A percentile compares a stretch with the other conserved stretches of the same genome.
Conservation (phyloP, 1,140 invertebrate species). For the Lepidurus packardi region DNA sequence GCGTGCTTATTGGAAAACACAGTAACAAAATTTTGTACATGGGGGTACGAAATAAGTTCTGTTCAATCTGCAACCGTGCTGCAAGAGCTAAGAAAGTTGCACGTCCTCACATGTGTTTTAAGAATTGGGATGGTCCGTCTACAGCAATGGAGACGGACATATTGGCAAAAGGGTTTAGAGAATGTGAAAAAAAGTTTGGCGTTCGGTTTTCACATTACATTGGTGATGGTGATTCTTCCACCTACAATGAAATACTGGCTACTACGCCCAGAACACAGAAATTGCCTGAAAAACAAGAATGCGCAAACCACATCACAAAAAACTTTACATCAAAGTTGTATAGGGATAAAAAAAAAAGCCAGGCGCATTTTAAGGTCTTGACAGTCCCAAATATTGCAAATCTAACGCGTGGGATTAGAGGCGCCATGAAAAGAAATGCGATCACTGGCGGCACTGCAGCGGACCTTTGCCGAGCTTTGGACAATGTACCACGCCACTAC, state of each 20-base stretch:
- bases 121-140: not conserved
- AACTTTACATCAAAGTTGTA: not conserved
- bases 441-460: not conserved
- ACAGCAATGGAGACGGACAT: not conserved
- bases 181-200: too few relatives aligned
- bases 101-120: not conserved
- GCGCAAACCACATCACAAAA: not conserved
- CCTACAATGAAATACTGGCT: not conserved
- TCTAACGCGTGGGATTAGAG: not conserved
- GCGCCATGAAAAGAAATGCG: not conserved
- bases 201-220: not conserved
- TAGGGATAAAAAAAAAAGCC: not conserved
- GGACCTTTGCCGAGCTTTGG: not conserved
- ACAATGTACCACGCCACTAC: not conserved
- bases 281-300: not conserved
- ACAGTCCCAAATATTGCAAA: not conserved
- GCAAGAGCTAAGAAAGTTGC: not conserved
- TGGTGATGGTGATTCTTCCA: not conserved
- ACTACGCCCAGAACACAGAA: not conserved
- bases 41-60: not conserved
- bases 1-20: not conserved
- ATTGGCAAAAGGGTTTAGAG: too few relatives aligned
- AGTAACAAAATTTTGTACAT: not conserved
- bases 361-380: not conserved
- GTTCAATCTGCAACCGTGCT: conserved; percentile 4